Conservation (phyloP, 2,113 vertebrate genomes). For the Antidorcas marsupialis region DNA sequence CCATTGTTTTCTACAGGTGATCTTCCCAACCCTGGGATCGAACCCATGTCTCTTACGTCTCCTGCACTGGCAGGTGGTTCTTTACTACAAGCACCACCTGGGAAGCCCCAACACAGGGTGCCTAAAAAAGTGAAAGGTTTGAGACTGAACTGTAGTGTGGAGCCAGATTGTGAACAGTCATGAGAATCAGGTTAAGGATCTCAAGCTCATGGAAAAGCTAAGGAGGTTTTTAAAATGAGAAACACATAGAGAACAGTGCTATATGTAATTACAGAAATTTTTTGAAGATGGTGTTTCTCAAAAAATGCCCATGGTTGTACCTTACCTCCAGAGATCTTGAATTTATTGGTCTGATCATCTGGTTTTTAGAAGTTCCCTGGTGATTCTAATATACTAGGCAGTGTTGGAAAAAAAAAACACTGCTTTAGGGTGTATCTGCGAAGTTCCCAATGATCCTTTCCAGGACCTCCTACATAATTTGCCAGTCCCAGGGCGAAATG, state of each 20-base stretch:
- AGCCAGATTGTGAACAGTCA: background rate
- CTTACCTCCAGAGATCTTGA: background rate
- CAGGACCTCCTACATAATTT: background rate
- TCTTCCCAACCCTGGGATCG: background rate
- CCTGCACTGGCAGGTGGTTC: background rate
- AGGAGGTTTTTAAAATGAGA: background rate
- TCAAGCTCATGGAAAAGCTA: background rate
- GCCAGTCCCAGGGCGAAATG: background rate
- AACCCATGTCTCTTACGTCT: fast-evolving
- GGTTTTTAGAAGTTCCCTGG: background rate
- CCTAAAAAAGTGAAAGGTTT: background rate
- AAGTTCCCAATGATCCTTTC: background rate
- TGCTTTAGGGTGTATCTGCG: background rate
- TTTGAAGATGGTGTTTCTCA: background rate
- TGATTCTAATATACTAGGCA: background rate
- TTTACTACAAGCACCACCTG: background rate
- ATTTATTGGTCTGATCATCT: background rate
- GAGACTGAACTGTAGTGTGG: background rate
- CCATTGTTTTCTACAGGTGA: background rate
- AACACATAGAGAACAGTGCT: background rate
- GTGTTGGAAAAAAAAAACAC: no score
- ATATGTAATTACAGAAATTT: background rate
- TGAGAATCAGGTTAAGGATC: background rate
- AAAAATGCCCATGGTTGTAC: background rate
- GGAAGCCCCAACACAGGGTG: background rate